Conservation (phyloP, 2,888 invertebrate species). For the Sthenelais limicola region DNA sequence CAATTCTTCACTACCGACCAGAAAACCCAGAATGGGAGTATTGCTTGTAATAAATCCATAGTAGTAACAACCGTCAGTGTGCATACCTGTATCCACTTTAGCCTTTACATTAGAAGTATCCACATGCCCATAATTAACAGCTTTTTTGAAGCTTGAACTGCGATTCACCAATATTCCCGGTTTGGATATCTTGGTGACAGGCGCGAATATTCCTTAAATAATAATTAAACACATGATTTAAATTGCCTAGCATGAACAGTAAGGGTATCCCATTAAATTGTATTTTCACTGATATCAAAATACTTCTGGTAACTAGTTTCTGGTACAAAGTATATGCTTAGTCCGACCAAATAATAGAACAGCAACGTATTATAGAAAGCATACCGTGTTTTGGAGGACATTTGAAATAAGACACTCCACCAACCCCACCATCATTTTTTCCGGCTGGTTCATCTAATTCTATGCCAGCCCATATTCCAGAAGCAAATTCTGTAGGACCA, state of each 20-base stretch:
- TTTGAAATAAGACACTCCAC: conserved; percentile 72
- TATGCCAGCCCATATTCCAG: conserved; percentile 75
- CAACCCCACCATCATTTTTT: conserved; percentile 74
- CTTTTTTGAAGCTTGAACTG: conserved; percentile 47
- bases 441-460: conserved; percentile 74
- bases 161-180: conserved; percentile 52
- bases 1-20: no score
- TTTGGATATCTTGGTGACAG: conserved; percentile 72
- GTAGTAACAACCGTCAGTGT: no score
- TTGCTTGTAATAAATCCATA: no score
- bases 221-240: no score
- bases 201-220: conserved; percentile 73
- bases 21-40: no score
- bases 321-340: no score
- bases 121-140: conserved; percentile 47
- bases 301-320: no score
- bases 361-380: no score
- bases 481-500: conserved; percentile 74
- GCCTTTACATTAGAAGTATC: conserved; percentile 73
- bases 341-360: no score
- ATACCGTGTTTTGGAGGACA: conserved; percentile 74
- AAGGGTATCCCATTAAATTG: no score
- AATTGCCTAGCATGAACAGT: no score
- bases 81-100: conserved; percentile 72
- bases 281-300: no score